phyloP scores from a whole-genome alignment of 2,113 vertebrate genomes.

The Hyperopisus bebe region DNA sequence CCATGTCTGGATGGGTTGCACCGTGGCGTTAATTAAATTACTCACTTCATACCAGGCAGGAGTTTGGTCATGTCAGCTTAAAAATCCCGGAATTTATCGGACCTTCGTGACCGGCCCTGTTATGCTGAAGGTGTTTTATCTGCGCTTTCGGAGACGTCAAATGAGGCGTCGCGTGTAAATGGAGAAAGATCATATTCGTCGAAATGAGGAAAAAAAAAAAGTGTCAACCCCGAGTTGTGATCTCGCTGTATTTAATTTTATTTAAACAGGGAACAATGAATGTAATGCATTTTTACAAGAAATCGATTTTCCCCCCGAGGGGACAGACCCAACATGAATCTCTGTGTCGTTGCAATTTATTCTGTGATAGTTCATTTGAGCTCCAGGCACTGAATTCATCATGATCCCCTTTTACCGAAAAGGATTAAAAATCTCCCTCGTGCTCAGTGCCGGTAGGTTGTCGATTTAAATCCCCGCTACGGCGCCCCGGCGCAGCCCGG shows the following conservation, averaged over 20 bases:
- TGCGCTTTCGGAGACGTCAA: background rate
- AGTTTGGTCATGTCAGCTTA: background rate
- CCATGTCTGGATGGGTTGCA: background rate
- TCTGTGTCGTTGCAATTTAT: conserved; percentile 12
- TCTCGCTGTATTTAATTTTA: conserved; percentile 3
- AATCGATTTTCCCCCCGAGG: conserved; percentile 5
- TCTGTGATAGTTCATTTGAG: background rate
- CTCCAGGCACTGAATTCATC: background rate
- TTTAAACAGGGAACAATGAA: conserved; percentile 9
- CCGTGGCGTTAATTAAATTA: background rate
- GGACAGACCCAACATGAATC: conserved; percentile 6
- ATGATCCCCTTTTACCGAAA: background rate
- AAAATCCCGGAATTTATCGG: background rate
- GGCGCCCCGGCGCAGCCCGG: background rate
- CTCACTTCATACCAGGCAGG: background rate
- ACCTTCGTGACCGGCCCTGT: background rate
- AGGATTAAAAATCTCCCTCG: background rate
- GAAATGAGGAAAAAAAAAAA: conserved; percentile 14
- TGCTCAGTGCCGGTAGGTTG: background rate
- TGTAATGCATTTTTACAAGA: conserved; percentile 18
- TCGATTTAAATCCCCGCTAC: background rate
- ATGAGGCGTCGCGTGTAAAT: background rate
- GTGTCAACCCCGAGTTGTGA: background rate
- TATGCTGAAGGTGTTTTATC: background rate
- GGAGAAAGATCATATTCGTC: background rate